phyloP scores from a whole-genome alignment of 2,888 invertebrate species.

The Dolichomitus sp. region DNA sequence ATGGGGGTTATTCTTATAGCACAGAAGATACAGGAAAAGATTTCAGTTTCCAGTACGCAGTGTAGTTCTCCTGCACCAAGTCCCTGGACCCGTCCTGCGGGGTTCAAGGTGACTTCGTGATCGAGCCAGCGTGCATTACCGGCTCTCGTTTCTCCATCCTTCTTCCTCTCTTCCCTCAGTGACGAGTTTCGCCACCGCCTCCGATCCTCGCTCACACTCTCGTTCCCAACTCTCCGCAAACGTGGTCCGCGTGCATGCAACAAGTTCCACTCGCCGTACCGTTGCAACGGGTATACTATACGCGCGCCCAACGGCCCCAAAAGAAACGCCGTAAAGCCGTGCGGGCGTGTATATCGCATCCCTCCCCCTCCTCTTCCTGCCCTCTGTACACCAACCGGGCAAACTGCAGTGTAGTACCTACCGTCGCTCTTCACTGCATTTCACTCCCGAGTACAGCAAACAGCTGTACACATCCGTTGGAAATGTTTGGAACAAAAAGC shows the following conservation, averaged over 20 bases:
- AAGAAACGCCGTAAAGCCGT: conserved; percentile 65
- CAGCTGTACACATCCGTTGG: conserved; percentile 29
- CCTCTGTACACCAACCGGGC: conserved; percentile 21
- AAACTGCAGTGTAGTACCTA: conserved; percentile 24
- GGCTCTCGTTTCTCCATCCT: conserved; percentile 51
- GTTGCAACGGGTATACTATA: conserved; percentile 69
- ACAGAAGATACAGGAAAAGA: conserved; percentile 59
- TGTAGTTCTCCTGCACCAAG: conserved; percentile 59
- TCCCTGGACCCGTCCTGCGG: conserved; percentile 72
- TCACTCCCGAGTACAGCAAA: neutral
- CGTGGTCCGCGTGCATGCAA: conserved; percentile 57
- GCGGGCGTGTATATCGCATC: conserved; percentile 55
- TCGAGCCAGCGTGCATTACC: conserved; percentile 78
- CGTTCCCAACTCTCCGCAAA: conserved; percentile 35
- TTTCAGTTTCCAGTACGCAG: conserved; percentile 64
- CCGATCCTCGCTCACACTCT: conserved; percentile 30
- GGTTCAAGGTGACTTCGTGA: conserved; percentile 81
- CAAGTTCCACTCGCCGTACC: conserved; percentile 69
- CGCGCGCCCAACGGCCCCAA: conserved; percentile 68
- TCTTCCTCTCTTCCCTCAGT: conserved; percentile 39
- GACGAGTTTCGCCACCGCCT: conserved; percentile 18
- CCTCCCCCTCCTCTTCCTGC: neutral
- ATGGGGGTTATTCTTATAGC: conserved; percentile 40
- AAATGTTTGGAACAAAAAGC: neutral
- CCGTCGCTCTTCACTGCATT: conserved; percentile 10